These are phyloP conservation scores for Pollachius pollachius DNA, from an alignment of 2,113 vertebrate genomes.

Conservation along the genomic window DNA sequence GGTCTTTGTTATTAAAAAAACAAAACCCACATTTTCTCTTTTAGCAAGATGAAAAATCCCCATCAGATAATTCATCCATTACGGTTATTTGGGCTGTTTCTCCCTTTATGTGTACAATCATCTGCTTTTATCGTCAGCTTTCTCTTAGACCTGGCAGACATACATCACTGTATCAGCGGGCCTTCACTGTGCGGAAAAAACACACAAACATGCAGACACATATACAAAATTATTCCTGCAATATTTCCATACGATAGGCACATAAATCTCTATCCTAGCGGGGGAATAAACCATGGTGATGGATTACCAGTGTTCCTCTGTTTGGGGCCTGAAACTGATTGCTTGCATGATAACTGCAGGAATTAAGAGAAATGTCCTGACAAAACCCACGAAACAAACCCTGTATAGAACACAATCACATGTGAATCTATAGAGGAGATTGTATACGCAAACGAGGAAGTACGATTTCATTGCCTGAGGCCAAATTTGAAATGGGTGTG, in stretches of 20 bases:
- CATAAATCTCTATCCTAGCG: slow-evolving; percentile 33
- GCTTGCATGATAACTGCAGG: slow-evolving; percentile 20
- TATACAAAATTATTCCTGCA: slow-evolving; percentile 31
- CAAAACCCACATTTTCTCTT: slow-evolving; percentile 20
- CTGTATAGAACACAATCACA: too few species aligned
- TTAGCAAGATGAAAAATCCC: slow-evolving; percentile 25
- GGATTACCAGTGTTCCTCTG: slow-evolving; percentile 22
- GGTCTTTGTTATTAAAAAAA: slow-evolving; percentile 29
- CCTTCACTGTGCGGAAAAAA: slow-evolving; percentile 8
- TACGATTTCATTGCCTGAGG: too few species aligned
- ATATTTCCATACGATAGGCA: slow-evolving; percentile 15
- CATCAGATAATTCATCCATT: slow-evolving; percentile 45
- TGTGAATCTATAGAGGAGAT: too few species aligned
- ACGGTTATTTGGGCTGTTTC: slow-evolving; percentile 17
- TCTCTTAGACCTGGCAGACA: slow-evolving; percentile 33
- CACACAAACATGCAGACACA: slow-evolving; percentile 16
- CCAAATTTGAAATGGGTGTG: too few species aligned
- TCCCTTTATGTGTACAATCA: slow-evolving; percentile 8
- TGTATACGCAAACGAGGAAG: too few species aligned
- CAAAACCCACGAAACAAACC: slow-evolving; percentile 5
- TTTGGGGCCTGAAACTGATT: slow-evolving; percentile 6
- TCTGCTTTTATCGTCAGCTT: slow-evolving; percentile 30
- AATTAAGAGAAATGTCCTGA: slow-evolving; percentile 15
- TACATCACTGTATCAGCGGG: slow-evolving; percentile 26
- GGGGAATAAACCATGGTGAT: slow-evolving; percentile 17